Base-by-base conservation (phyloP, 2,888 invertebrate species). In the Pimpla rufipes region DNA sequence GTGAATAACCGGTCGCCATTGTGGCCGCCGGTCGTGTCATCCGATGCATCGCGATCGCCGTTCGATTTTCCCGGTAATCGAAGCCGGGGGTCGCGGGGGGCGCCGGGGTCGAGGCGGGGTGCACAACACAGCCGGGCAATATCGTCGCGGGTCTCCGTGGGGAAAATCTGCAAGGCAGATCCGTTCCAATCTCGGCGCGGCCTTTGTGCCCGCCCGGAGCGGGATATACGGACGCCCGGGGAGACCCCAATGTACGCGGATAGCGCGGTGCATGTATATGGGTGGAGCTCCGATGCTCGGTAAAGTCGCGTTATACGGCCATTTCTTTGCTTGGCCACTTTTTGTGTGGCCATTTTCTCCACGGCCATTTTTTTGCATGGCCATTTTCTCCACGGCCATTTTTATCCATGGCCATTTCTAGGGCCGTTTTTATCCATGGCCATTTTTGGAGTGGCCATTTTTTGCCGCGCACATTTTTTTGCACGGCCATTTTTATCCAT, bases 91-190 rank as follows among this genome's bases (percentile, higher is more conserved):
- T 37, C 62, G 47, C 2, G 47, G 47, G 18, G 55, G 23, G 10
- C 11, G 55, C 23, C 11, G 23, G 11, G 55, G 16, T n/a, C 23
- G 55, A 23, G 23, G 23, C 4, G 29, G 3, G 29, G 29, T 47
- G 5, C n/a, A 13, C n/a, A 13, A 62, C 18, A 37, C 7, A n/a
- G 13, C 42, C n/a, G 13, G 57, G 16, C 68, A 77, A 77, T 77
- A 77, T 77, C 47, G 5, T 2, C 5, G 5, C 29, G 5, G 21
- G 18, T 16, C 13, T 16, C 37, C 35, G 23, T 57, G 45, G 59
- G 47, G 57, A 59, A 59, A 68, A 77, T 77, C 68, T 77, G 77
- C 77, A 77, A 77, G 77, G 77, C 77, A 77, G 68, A 77, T 77
- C 67, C 59, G 62, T 57, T 77, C 55, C 77, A 68, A 77, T 77